Evolutionary conservation across 2,113 vertebrate genomes (phyloP), one percentile per base, ranked within the genome.

Genomic region (Pangasianodon gigas): DNA sequence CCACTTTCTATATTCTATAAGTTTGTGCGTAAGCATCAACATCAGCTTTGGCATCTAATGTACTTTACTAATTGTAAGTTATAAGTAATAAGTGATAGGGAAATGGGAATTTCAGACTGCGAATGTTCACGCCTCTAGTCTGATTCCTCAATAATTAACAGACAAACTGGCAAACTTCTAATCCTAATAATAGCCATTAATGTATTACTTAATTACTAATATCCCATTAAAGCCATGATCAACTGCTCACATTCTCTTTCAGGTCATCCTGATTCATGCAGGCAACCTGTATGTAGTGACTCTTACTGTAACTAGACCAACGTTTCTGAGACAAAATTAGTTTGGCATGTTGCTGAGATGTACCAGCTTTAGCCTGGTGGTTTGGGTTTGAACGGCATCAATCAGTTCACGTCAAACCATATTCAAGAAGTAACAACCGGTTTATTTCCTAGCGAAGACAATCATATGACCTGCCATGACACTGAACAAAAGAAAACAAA

Each of bases 391-490:
- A 32, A 6, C 9, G 5, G 46, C 29, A 46, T 10, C 44, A 80
- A 32, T 54, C 29, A 82, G 48, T 52, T 82, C 29, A 60, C 54
- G 52, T 60, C 67, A 60, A 86, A 21, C 89, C 87, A 54, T 19
- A 29, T 9, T n/a, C 24, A 41, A n/a, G 77, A 80, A 4, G 8
- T 4, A 83, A 83, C 81, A 58, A 41, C 54, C 19, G 8, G 56
- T 85, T n/a, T 65, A 85, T 86, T 86, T 46, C 56, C 58, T 32
- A 19, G 84, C 37, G 16, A 69, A 67, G 62, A 32, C 84, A 26
- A 90, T 81, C 94, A 94, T 92, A 93, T 94, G 95, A 95, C 37
- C 60, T 81, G 90, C 81, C 3, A 90, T 87, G 91, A 83, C 69
- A 91, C 52, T 56, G 92, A 92, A 91, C 90, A 93, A 92, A 91